phyloP scores from a whole-genome alignment of 2,113 vertebrate genomes.

The Chlamydotis undulata region DNA sequence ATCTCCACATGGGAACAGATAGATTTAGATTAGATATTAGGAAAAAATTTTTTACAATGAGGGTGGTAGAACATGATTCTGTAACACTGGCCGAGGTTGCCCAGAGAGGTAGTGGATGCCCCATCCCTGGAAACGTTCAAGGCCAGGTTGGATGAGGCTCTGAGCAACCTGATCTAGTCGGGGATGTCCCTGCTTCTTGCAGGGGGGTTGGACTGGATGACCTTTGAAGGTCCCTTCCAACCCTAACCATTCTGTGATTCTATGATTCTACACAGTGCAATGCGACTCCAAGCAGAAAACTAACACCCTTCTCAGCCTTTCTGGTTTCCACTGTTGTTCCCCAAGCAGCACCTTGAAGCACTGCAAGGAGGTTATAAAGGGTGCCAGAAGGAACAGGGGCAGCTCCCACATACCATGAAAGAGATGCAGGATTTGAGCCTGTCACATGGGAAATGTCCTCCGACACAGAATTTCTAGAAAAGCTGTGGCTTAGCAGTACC shows the following conservation, averaged over 20 bases:
- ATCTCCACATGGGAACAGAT: neutral
- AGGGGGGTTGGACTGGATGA: no score
- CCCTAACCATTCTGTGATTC: no score
- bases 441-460: neutral
- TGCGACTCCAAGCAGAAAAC: neutral
- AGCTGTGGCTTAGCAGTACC: neutral
- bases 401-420: neutral
- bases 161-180: no score
- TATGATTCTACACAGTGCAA: neutral
- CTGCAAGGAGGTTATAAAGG: neutral
- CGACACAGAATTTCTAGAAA: neutral
- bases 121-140: no score
- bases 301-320: neutral
- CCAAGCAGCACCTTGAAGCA: neutral
- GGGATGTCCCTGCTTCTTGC: no score
- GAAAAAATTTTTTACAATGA: no score
- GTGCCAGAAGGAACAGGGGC: neutral
- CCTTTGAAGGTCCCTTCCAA: no score
- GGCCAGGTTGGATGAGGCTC: no score
- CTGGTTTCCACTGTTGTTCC: neutral
- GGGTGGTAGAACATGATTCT: no score
- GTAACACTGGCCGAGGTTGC: no score
- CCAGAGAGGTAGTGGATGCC: no score
- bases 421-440: neutral
- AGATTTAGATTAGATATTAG: no score